Percentiles rank a stretch among this genome's conserved stretches.
Evolutionary conservation across 2,797 vertebrate genomes (phyloP).

Genomic region (Fistularia tabacaria): DNA sequence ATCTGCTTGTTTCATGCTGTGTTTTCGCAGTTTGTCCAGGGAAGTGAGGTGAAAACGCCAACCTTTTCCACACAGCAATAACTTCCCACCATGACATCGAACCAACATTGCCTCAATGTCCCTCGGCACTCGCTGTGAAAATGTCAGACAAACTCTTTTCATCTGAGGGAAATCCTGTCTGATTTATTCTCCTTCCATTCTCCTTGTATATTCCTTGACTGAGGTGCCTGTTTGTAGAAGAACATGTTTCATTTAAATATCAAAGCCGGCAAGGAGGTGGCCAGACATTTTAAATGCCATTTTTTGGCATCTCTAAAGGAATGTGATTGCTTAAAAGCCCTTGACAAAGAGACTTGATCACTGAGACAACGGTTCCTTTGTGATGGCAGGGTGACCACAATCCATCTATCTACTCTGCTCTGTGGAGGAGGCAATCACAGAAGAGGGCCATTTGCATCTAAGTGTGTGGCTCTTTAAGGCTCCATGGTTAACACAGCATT

Average conservation of each 20-base stretch:
- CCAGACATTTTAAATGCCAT: conserved; percentile 70
- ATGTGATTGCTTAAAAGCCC: conserved; percentile 65
- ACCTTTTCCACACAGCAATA: conserved; percentile 70
- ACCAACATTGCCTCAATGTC: conserved; percentile 68
- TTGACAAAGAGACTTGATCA: conserved; percentile 61
- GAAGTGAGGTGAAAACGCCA: conserved; percentile 62
- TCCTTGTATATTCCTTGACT: conserved; percentile 36
- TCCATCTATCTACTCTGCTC: conserved; percentile 44
- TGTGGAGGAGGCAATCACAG: conserved; percentile 39
- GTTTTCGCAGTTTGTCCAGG: conserved; percentile 56
- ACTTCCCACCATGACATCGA: conserved; percentile 72
- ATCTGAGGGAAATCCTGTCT: conserved; percentile 71
- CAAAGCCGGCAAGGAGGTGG: conserved; percentile 69
- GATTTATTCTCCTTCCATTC: conserved; percentile 58
- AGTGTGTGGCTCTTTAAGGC: conserved; percentile 21
- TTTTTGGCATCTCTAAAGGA: conserved; percentile 63
- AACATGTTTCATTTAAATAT: conserved; percentile 78
- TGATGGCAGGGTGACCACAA: conserved; percentile 43
- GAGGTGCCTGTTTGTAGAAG: conserved; percentile 64
- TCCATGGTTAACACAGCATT: conserved; percentile 20
- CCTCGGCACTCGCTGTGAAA: conserved; percentile 63
- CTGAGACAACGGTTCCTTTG: conserved; percentile 65
- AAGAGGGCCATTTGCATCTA: conserved; percentile 52
- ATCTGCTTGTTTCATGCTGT: conserved; percentile 49
- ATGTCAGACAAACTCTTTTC: conserved; percentile 72